A percentile compares a stretch with the other conserved stretches of the same genome.
phyloP scores from a whole-genome alignment of 2,888 invertebrate species.

The Caradrina kadenii region DNA sequence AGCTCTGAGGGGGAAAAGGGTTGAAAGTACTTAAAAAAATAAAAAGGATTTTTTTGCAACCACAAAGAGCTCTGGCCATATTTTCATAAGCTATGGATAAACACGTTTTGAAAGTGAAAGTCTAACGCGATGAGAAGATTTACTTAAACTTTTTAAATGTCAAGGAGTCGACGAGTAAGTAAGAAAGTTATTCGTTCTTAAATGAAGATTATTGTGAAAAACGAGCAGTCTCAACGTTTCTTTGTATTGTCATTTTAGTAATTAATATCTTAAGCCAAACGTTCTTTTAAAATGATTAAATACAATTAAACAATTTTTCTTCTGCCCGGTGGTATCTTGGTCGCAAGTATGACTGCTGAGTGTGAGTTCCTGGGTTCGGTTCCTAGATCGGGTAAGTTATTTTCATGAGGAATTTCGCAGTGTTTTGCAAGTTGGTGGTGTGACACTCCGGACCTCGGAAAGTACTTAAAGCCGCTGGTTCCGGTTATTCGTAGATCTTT shows the following conservation, averaged over 20 bases:
- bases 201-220: not conserved
- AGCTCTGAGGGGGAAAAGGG: conserved; percentile 32
- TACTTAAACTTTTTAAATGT: conserved; percentile 13
- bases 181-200: not conserved
- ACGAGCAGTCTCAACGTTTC: not conserved
- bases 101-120: conserved; percentile 28
- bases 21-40: conserved; percentile 9
- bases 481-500: too few relatives aligned
- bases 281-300: too few relatives aligned
- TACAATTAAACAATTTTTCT: too few relatives aligned
- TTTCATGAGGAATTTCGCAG: too few relatives aligned
- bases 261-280: too few relatives aligned
- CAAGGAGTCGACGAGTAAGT: not conserved
- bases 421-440: too few relatives aligned
- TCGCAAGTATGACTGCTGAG: too few relatives aligned
- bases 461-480: too few relatives aligned
- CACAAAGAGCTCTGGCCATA: not conserved
- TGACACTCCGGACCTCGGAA: too few relatives aligned
- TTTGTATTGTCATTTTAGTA: not conserved
- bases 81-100: conserved; percentile 20
- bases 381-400: too few relatives aligned
- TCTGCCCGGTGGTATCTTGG: too few relatives aligned
- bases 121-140: conserved; percentile 5
- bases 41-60: conserved; percentile 4
- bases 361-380: too few relatives aligned